phyloP scores from a whole-genome alignment of 2,888 invertebrate genomes.

The Dicyrtoma fusca region DNA sequence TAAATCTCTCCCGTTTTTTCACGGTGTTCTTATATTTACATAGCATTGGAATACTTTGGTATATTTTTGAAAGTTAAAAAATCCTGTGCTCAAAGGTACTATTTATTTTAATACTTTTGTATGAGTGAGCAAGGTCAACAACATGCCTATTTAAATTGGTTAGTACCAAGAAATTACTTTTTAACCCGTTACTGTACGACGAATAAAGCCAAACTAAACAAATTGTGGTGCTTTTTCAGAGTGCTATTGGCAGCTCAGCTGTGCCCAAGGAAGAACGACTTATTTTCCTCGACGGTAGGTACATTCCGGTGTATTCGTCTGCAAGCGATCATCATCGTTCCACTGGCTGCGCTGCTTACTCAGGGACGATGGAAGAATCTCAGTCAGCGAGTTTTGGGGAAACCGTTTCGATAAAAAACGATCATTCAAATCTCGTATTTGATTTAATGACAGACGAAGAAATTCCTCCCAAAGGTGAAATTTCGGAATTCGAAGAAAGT shows the following conservation, averaged over 20 bases:
- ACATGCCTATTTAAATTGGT: no score
- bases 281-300: slow-evolving; percentile 45
- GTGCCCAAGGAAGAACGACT: background rate
- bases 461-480: slow-evolving; percentile 84
- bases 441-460: slow-evolving; percentile 81
- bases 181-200: no score
- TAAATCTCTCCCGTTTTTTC: no score
- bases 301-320: slow-evolving; percentile 48
- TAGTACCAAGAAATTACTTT: no score
- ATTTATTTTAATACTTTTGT: no score
- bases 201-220: no score
- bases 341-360: background rate
- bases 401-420: slow-evolving; percentile 21
- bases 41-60: no score
- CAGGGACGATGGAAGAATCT: background rate
- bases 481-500: slow-evolving; percentile 75
- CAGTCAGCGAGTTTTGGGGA: slow-evolving; percentile 10
- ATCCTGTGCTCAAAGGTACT: no score
- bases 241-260: background rate
- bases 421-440: slow-evolving; percentile 41
- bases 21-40: no score
- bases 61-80: no score
- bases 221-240: no score
- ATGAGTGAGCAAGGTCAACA: no score
- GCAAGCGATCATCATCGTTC: slow-evolving; percentile 25